Evolutionary conservation across 2,797 vertebrate genomes (phyloP).

Genomic region (Tinamus major): DNA sequence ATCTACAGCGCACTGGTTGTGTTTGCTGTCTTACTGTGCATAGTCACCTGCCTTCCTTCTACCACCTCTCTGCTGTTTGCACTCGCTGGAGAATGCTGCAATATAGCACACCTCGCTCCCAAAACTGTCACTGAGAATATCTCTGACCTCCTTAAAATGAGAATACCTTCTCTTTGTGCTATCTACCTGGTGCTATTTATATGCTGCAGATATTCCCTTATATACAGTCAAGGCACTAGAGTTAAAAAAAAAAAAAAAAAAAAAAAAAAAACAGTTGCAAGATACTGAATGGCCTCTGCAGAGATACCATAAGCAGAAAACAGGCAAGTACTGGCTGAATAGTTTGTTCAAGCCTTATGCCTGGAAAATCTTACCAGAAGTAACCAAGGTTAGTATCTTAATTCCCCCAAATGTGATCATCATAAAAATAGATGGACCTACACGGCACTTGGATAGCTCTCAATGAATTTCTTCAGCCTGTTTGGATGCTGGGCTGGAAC

Average conservation of each 20-base stretch:
- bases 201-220: background rate
- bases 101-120: background rate
- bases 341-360: background rate
- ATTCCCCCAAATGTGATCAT: background rate
- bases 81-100: background rate
- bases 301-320: background rate
- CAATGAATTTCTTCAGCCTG: background rate
- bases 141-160: background rate
- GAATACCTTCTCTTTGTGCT: background rate
- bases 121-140: background rate
- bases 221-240: background rate
- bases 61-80: background rate
- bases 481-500: background rate
- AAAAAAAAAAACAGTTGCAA: background rate
- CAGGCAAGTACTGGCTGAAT: background rate
- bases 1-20: background rate
- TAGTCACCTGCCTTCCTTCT: background rate
- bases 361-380: background rate
- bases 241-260: too few relatives aligned
- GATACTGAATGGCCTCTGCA: background rate
- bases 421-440: background rate
- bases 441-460: background rate
- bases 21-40: accelerated
- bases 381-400: background rate
- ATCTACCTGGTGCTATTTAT: background rate